phyloP scores from a whole-genome alignment of 1,140 invertebrate genomes.

The Drosophila leontia region DNA sequence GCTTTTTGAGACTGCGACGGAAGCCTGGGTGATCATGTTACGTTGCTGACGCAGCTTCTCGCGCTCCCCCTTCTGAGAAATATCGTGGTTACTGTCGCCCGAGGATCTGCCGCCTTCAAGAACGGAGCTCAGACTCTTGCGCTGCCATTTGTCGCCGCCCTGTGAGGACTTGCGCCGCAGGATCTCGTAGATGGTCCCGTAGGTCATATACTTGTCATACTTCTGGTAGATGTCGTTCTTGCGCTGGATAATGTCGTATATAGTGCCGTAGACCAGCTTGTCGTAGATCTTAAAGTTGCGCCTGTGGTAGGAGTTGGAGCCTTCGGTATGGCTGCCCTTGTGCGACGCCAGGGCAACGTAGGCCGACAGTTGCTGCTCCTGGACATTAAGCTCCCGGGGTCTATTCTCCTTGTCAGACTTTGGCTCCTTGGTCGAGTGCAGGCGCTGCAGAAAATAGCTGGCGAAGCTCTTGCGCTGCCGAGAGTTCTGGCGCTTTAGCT shows the following conservation, averaged over 20 bases:
- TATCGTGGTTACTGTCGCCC: constrained; percentile 76
- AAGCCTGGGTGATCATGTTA: background rate
- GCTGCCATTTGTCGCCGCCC: constrained; percentile 64
- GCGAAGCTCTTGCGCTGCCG: constrained; percentile 81
- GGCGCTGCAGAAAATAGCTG: constrained; percentile 73
- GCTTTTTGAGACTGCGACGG: background rate
- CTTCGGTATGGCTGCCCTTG: constrained; percentile 5
- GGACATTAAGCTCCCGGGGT: constrained; percentile 16
- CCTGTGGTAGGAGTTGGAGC: constrained; percentile 52
- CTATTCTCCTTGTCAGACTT: constrained; percentile 56
- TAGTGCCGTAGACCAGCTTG: constrained; percentile 82
- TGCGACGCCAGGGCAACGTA: constrained; percentile 33
- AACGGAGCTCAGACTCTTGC: constrained; percentile 75
- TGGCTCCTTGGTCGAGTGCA: constrained; percentile 64
- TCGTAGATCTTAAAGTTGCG: constrained; percentile 84
- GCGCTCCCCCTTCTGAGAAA: constrained; percentile 63
- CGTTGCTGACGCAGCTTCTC: constrained; percentile 37
- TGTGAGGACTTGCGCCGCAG: constrained; percentile 73
- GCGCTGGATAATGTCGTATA: constrained; percentile 84
- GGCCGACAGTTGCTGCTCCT: constrained; percentile 54
- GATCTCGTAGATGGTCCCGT: constrained; percentile 85
- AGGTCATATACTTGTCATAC: constrained; percentile 85
- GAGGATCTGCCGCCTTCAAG: constrained; percentile 49
- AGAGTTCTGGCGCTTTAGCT: constrained; percentile 79
- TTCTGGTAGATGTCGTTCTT: constrained; percentile 85